These are phyloP conservation scores for Xenopus laevis DNA, from an alignment of 2,113 vertebrate species.

Conservation along the genomic window DNA sequence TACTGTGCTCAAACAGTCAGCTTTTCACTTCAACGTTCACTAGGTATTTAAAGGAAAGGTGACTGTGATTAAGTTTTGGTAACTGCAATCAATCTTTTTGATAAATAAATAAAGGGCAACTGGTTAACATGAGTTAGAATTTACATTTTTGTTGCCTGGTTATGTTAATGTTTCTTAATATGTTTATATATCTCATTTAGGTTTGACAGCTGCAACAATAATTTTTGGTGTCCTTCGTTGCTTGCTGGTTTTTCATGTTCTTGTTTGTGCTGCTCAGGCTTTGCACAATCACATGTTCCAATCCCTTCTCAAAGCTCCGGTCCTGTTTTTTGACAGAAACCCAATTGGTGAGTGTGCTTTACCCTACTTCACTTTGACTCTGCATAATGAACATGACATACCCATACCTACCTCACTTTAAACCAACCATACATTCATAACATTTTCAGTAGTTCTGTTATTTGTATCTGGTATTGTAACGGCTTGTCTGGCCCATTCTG, in stretches of 20 bases:
- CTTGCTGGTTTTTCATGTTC: conserved; percentile 73
- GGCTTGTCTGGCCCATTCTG: too few relatives aligned
- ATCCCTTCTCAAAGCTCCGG: conserved; percentile 76
- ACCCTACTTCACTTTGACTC: neutral
- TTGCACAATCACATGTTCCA: conserved; percentile 90
- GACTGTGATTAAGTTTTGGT: too few relatives aligned
- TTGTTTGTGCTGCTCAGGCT: conserved; percentile 74
- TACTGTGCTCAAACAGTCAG: too few relatives aligned
- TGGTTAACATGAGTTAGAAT: too few relatives aligned
- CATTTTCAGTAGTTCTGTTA: too few relatives aligned
- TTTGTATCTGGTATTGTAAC: too few relatives aligned
- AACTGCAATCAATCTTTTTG: too few relatives aligned
- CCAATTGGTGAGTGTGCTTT: conserved; percentile 77
- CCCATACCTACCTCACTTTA: neutral
- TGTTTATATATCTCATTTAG: conserved; percentile 54
- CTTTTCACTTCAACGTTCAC: too few relatives aligned
- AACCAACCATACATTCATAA: neutral
- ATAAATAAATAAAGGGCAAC: too few relatives aligned
- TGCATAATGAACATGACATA: neutral
- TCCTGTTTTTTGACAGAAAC: conserved; percentile 90
- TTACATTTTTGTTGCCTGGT: too few relatives aligned
- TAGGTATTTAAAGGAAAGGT: too few relatives aligned
- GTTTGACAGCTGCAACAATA: conserved; percentile 74
- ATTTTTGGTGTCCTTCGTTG: conserved; percentile 76
- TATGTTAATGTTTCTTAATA: too few relatives aligned